Percentiles rank a stretch among this genome's conserved stretches.
Evolutionary conservation across 2,888 invertebrate species (phyloP).

Genomic region (Taphrorychus bicolor): DNA sequence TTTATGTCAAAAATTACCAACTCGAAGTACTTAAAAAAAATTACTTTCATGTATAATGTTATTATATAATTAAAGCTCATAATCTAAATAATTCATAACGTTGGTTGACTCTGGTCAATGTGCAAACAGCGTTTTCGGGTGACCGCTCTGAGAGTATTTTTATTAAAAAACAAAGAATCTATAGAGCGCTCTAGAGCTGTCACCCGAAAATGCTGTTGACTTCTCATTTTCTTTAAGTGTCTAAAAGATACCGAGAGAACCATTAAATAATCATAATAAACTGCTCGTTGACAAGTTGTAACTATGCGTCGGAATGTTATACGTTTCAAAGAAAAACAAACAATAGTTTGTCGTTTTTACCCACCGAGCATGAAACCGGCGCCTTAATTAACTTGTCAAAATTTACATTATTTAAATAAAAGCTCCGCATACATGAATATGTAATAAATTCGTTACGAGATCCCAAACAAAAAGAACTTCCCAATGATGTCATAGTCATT

Average conservation of each 20-base stretch:
- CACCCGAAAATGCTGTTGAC: no score
- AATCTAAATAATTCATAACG: no score
- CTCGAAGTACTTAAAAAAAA: no score
- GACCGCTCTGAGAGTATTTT: no score
- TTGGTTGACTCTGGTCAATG: no score
- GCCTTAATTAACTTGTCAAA: constrained; percentile 35
- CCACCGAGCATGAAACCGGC: constrained; percentile 15
- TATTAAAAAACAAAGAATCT: no score
- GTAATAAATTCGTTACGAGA: constrained; percentile 5
- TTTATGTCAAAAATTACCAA: no score
- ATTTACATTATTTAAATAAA: constrained; percentile 36
- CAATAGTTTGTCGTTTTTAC: background rate
- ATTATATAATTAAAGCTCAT: no score
- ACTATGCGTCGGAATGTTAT: background rate
- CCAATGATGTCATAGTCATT: constrained; percentile 23
- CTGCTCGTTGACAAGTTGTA: background rate
- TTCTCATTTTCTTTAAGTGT: no score
- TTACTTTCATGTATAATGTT: no score
- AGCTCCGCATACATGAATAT: constrained; percentile 19
- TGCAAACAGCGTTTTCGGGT: no score
- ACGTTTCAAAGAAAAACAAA: background rate
- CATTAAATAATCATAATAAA: background rate
- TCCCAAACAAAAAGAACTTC: constrained; percentile 15
- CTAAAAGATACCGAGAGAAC: background rate
- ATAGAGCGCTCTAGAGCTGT: no score